Conservation (phyloP, 2,113 vertebrate species). For the Choloepus hoffmanni region DNA sequence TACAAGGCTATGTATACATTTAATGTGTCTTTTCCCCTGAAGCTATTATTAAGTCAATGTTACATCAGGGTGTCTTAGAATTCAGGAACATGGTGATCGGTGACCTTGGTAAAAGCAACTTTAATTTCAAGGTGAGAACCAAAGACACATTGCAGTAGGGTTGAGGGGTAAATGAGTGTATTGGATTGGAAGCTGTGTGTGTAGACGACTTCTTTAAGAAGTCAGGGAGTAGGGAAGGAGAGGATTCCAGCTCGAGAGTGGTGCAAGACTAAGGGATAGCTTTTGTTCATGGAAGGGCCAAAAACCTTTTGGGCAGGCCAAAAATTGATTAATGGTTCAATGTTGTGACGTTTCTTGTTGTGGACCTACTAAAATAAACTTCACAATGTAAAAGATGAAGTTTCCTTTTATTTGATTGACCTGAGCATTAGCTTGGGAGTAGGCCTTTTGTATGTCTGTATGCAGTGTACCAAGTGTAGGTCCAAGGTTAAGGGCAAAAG, state of each 20-base stretch:
- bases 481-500: neutral
- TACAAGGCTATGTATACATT: neutral
- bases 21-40: neutral
- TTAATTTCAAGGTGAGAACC: neutral
- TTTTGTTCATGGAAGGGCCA: neutral
- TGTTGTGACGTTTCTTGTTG: neutral
- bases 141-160: neutral
- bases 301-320: neutral
- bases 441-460: neutral
- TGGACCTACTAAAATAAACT: neutral
- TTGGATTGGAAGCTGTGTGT: neutral
- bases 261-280: neutral
- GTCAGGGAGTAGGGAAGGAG: neutral
- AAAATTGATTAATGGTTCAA: neutral
- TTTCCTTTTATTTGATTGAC: neutral
- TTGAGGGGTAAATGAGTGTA: neutral
- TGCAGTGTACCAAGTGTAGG: too few species aligned
- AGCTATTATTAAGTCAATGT: neutral
- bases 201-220: neutral
- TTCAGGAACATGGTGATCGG: neutral
- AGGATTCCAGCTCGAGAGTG: neutral
- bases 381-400: neutral
- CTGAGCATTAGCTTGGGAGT: neutral
- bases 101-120: constrained; percentile 1
- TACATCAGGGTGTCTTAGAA: neutral